Conservation (phyloP, 2,113 vertebrate genomes). For the Amphiprion percula region DNA sequence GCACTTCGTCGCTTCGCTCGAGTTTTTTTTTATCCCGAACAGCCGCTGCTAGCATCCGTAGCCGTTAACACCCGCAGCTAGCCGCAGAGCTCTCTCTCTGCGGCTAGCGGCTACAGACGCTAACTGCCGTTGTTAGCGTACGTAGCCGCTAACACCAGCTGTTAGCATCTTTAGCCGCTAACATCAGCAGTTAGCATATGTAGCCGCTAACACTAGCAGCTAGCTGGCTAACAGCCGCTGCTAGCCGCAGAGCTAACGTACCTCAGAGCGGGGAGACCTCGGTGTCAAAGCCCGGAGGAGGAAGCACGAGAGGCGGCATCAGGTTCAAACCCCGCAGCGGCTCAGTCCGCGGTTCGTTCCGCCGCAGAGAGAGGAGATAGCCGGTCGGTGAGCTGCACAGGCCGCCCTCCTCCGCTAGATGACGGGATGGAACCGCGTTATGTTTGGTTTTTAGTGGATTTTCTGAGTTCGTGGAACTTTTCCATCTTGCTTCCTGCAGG, state of each 20-base stretch:
- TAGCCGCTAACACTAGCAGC: background rate
- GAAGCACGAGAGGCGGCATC: background rate
- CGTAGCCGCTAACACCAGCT: too few relatives aligned
- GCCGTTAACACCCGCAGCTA: too few relatives aligned
- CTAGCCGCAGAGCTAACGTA: conserved; percentile 3
- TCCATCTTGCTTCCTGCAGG: too few relatives aligned
- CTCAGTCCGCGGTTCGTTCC: background rate
- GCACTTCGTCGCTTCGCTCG: too few relatives aligned
- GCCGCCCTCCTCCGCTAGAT: too few relatives aligned
- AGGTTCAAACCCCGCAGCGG: background rate
- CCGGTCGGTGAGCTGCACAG: background rate
- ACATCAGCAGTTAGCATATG: background rate
- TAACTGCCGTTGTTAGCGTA: too few relatives aligned
- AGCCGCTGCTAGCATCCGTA: too few relatives aligned
- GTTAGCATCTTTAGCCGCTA: background rate
- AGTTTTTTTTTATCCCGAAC: too few relatives aligned
- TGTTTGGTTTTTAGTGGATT: too few relatives aligned
- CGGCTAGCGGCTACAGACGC: background rate
- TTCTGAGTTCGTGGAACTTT: too few relatives aligned
- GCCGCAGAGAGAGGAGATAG: background rate
- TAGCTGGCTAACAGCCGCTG: background rate
- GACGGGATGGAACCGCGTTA: too few relatives aligned
- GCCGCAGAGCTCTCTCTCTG: too few relatives aligned
- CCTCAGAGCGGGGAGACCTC: background rate
- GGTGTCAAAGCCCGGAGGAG: background rate